phyloP scores from a whole-genome alignment of 2,797 vertebrate species.

The Poecilia wingei region DNA sequence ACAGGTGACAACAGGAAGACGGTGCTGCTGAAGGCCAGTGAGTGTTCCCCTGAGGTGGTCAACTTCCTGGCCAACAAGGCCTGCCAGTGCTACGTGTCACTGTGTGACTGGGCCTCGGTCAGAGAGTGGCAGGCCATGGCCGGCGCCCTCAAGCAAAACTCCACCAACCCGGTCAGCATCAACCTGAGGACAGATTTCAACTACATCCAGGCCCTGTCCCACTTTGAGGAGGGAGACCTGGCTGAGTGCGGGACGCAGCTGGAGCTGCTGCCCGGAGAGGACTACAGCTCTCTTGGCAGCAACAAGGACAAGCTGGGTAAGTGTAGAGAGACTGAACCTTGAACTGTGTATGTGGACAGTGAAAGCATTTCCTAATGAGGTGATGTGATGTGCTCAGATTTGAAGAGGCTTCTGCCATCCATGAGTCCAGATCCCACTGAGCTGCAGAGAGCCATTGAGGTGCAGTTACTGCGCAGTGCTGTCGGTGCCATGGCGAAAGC shows the following conservation, averaged over 20 bases:
- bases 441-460: slow-evolving; percentile 96
- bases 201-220: slow-evolving; percentile 94
- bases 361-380: background rate
- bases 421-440: slow-evolving; percentile 95
- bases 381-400: slow-evolving; percentile 76
- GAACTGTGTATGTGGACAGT: background rate
- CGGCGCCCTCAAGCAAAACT: slow-evolving; percentile 88
- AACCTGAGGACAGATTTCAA: slow-evolving; percentile 94
- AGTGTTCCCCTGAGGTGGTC: slow-evolving; percentile 92
- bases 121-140: slow-evolving; percentile 95
- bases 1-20: slow-evolving; percentile 92
- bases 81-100: slow-evolving; percentile 93
- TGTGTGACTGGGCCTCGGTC: slow-evolving; percentile 93
- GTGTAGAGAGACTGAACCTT: background rate
- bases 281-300: slow-evolving; percentile 88
- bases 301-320: slow-evolving; percentile 95
- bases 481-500: slow-evolving; percentile 87
- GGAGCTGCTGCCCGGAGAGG: slow-evolving; percentile 95
- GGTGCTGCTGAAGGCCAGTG: slow-evolving; percentile 89
- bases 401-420: slow-evolving; percentile 94
- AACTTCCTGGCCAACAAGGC: slow-evolving; percentile 96
- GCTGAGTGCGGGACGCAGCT: slow-evolving; percentile 89
- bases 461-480: slow-evolving; percentile 93
- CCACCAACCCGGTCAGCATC: slow-evolving; percentile 82
- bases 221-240: slow-evolving; percentile 93